Percentiles rank a stretch among this genome's conserved stretches.
Conservation (phyloP, 1,140 invertebrate species). For the Notospermus geniculatus region DNA sequence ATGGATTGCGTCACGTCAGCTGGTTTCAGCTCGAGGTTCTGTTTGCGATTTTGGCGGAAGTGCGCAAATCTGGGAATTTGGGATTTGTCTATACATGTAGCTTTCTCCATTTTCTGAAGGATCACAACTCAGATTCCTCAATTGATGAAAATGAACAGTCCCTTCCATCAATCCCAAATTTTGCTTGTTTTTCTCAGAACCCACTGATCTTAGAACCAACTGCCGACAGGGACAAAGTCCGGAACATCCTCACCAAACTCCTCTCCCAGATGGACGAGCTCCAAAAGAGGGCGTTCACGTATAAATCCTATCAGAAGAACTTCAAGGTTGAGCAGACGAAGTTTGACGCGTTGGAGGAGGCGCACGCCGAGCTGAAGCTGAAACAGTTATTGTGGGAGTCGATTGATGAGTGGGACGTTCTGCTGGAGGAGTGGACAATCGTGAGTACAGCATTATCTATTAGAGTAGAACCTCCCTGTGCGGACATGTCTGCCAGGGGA, state of each 20-base stretch:
- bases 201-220: conserved; percentile 70
- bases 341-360: conserved; percentile 75
- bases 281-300: conserved; percentile 67
- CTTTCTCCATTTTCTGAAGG: no score
- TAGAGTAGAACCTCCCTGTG: neutral
- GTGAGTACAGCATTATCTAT: conserved; percentile 43
- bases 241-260: conserved; percentile 64
- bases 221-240: conserved; percentile 67
- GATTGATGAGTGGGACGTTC: conserved; percentile 68
- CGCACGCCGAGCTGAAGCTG: conserved; percentile 72
- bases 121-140: no score
- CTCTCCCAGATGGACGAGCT: conserved; percentile 63
- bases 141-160: no score
- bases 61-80: no score
- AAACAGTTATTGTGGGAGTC: conserved; percentile 76
- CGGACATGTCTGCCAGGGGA: no score
- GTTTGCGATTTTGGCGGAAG: no score
- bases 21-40: no score
- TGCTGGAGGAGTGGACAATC: conserved; percentile 64
- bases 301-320: conserved; percentile 57
- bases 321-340: conserved; percentile 70
- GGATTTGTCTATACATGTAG: no score
- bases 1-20: no score
- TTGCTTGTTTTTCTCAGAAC: no score
- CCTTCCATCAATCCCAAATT: no score